Base-by-base conservation (phyloP, 2,113 vertebrate genomes). In the Acanthochromis polyacanthus region DNA sequence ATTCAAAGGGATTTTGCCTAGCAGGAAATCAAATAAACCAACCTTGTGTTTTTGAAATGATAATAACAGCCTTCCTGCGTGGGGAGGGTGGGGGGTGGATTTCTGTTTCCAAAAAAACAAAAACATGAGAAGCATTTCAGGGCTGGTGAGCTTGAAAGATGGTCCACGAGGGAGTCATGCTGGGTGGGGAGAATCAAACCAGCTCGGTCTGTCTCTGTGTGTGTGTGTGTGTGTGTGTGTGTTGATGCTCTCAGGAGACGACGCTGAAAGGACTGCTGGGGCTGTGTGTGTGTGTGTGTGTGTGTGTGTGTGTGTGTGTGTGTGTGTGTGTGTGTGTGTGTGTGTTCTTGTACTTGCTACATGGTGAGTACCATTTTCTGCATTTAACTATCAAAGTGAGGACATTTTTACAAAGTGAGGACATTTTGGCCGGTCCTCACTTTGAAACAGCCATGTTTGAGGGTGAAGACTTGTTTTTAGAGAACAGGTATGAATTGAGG, bases 121-220 rank as follows among this genome's bases (percentile, higher is more conserved):
- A 81, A 87, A 89, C 62, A 87, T 30, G 60, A 79, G 73, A 81
- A 73, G 80, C 20, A 16, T 83, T 86, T 85, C 67, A 81, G 72
- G 72, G 59, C 40, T 74, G 71, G 68, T 64, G 65, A 81, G 84
- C 80, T 73, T 76, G 58, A 90, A 88, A 75, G 72, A 78, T 28
- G 66, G 65, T 73, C 68, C 74, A 36, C 32, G 28, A 81, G 66
- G 70, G 43, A 70, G 48, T 32, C 75, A 28, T 58, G 71, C 80
- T 79, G 80, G 80, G 81, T 38, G 65, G 78, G 77, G 72, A 36
- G 71, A 85, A 82, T 82, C 57, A 78, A 81, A 80, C 81, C 38
- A 25, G 56, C 55, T 60, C n/a, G 61, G 11, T n/a, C n/a, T n/a
- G n/a, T n/a, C n/a, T n/a, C n/a, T n/a, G n/a, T n/a, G n/a, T n/a